These are phyloP conservation scores for Cacatua alba DNA, from an alignment of 2,113 vertebrate genomes.

Conservation along the genomic window DNA sequence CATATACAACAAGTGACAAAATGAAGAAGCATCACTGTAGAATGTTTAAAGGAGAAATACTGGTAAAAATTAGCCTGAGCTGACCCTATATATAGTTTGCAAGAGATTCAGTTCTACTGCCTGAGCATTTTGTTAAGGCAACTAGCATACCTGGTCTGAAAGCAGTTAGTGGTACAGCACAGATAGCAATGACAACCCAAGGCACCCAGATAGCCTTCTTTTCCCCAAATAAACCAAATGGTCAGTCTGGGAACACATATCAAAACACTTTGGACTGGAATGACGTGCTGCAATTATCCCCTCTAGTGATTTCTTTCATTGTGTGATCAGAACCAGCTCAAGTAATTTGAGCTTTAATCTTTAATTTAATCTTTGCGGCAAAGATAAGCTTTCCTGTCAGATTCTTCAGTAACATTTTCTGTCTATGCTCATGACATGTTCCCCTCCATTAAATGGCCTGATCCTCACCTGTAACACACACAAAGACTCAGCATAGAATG, in stretches of 20 bases:
- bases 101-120: background rate
- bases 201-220: background rate
- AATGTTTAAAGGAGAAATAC: background rate
- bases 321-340: background rate
- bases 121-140: background rate
- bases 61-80: background rate
- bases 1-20: background rate
- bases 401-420: background rate
- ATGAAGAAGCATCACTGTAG: background rate
- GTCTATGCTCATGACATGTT: background rate
- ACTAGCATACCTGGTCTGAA: background rate
- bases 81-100: background rate
- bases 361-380: background rate
- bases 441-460: background rate
- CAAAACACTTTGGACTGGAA: background rate
- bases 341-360: background rate
- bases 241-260: background rate
- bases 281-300: background rate
- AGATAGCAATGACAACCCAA: background rate
- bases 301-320: background rate
- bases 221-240: background rate
- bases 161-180: background rate
- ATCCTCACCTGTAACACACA: background rate
- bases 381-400: background rate
- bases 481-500: too few relatives aligned